Evolutionary conservation across 2,797 vertebrate species (phyloP).

Genomic region (Cryptoprocta ferox): DNA sequence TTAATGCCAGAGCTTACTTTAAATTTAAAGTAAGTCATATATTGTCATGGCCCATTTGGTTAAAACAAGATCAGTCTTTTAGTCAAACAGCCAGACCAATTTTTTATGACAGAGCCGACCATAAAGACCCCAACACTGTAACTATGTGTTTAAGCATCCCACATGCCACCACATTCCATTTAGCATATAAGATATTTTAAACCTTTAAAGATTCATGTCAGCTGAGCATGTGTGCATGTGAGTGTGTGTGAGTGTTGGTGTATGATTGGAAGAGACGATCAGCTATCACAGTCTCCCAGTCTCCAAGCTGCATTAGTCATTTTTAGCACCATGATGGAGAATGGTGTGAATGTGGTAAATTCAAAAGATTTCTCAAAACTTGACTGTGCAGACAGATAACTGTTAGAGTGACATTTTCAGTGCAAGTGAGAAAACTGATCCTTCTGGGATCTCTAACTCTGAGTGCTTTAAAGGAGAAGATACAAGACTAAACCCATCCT

Average conservation of each 20-base stretch:
- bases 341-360: slow-evolving; percentile 89
- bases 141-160: neutral
- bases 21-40: slow-evolving; percentile 36
- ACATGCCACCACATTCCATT: neutral
- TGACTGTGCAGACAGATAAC: slow-evolving; percentile 89
- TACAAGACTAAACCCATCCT: slow-evolving; percentile 87
- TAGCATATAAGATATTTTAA: slow-evolving; percentile 74
- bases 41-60: neutral
- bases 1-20: slow-evolving; percentile 40
- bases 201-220: slow-evolving; percentile 76
- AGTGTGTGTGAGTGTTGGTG: slow-evolving; percentile 49
- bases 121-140: neutral
- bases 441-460: slow-evolving; percentile 87
- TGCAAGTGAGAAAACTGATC: slow-evolving; percentile 89
- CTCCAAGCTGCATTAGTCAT: slow-evolving; percentile 87
- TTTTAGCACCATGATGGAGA: slow-evolving; percentile 87
- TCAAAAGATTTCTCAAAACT: slow-evolving; percentile 86
- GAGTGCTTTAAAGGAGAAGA: slow-evolving; percentile 87
- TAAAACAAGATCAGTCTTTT: slow-evolving; percentile 12
- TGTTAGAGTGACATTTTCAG: slow-evolving; percentile 90
- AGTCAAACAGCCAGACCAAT: neutral
- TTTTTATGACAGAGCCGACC: neutral
- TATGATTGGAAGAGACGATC: slow-evolving; percentile 83
- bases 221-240: slow-evolving; percentile 66
- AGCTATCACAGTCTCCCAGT: slow-evolving; percentile 84